These are phyloP conservation scores for Gila robusta DNA, from an alignment of 2,797 vertebrate species.

Conservation along the genomic window DNA sequence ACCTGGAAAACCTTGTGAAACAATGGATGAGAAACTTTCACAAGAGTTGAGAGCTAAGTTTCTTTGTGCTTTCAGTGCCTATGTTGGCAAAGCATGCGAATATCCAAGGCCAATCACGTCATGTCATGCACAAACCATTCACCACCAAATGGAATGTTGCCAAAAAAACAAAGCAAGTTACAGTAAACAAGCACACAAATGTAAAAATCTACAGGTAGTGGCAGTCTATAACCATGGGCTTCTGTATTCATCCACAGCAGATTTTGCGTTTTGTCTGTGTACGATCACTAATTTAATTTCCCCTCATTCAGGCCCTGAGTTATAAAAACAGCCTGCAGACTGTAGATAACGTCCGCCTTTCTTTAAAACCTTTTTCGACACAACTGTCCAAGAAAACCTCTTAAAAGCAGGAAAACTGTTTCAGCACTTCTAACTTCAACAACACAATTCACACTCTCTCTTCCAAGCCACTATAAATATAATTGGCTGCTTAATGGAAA, in stretches of 20 bases:
- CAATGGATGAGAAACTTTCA: conserved; percentile 49
- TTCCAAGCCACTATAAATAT: conserved; percentile 26
- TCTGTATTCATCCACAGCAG: not conserved
- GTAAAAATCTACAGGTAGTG: not conserved
- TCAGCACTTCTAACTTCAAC: not conserved
- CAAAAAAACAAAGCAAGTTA: conserved; percentile 15
- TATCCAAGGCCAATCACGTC: conserved; percentile 50
- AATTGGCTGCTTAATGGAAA: not conserved
- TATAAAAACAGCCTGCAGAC: conserved; percentile 18
- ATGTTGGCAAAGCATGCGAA: conserved; percentile 25
- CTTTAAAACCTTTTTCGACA: not conserved
- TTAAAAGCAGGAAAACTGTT: conserved; percentile 21
- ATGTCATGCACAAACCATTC: conserved; percentile 47
- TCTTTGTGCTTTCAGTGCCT: not conserved
- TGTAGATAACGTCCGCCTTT: conserved; percentile 34
- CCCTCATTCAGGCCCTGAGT: not conserved
- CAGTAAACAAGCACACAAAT: conserved; percentile 16
- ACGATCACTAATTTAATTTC: conserved; percentile 43
- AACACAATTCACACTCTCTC: conserved; percentile 17
- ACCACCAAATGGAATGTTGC: not conserved
- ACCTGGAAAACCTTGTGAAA: conserved; percentile 51
- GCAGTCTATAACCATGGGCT: not conserved
- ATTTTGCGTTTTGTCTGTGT: not conserved
- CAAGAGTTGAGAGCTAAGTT: not conserved
- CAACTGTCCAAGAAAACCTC: not conserved